A percentile compares a stretch with the other conserved stretches of the same genome.
Conservation (phyloP, 1,140 invertebrate genomes). For the Camponotus pennsylvanicus region DNA sequence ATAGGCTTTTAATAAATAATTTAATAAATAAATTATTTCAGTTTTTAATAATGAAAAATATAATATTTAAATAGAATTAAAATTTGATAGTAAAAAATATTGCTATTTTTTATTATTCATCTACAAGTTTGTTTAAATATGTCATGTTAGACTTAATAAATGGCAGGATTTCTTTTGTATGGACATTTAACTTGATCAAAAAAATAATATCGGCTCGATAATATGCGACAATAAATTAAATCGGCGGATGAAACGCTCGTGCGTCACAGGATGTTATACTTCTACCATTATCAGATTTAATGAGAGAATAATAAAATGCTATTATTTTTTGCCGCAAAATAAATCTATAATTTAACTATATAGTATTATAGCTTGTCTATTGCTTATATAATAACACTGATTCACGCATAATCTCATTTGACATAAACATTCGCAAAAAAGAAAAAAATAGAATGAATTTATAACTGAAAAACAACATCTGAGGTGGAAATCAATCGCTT, state of each 20-base stretch:
- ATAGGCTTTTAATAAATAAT: too few species aligned
- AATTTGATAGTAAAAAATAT: background rate
- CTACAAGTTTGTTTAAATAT: background rate
- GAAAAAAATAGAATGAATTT: background rate
- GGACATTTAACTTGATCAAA: background rate
- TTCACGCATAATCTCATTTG: background rate
- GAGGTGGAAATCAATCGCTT: background rate
- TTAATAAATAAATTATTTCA: too few species aligned
- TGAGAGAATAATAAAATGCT: slow-evolving; percentile 25
- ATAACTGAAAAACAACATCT: background rate
- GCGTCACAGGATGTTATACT: background rate
- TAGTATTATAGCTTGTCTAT: background rate
- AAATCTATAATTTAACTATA: background rate
- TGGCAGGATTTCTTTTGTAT: background rate
- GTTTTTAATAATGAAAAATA: background rate
- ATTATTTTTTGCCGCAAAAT: slow-evolving; percentile 29
- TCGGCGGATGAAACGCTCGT: background rate
- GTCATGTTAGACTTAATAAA: background rate
- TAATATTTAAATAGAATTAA: background rate
- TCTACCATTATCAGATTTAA: slow-evolving; percentile 14
- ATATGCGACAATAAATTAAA: slow-evolving; percentile 13
- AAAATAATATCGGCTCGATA: background rate
- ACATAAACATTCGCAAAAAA: background rate
- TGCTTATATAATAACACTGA: slow-evolving; percentile 22
- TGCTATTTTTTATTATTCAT: background rate